phyloP scores from a whole-genome alignment of 2,888 invertebrate genomes.

The Tetragonula carbonaria region DNA sequence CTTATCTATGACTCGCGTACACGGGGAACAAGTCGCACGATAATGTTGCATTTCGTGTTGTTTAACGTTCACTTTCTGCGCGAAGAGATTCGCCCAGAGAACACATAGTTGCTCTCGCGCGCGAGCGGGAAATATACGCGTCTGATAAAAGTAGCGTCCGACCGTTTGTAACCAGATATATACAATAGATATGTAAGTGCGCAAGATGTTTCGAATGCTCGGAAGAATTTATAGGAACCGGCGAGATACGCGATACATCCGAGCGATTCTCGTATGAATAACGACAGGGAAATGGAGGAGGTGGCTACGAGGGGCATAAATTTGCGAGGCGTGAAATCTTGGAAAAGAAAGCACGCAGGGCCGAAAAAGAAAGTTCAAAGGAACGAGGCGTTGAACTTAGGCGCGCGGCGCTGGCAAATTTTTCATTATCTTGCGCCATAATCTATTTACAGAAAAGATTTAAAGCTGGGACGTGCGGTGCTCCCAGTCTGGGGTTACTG shows the following conservation, averaged over 20 bases:
- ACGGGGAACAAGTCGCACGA: slow-evolving; percentile 32
- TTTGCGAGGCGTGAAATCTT: slow-evolving; percentile 4
- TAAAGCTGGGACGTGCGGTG: slow-evolving; percentile 66
- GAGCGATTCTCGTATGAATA: background rate
- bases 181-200: background rate
- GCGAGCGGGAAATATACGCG: background rate
- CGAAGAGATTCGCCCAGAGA: background rate
- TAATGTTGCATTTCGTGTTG: slow-evolving; percentile 47
- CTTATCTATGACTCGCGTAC: slow-evolving; percentile 61
- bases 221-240: background rate
- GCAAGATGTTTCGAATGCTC: background rate
- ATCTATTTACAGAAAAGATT: slow-evolving; percentile 74
- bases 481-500: slow-evolving; percentile 55
- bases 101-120: no score
- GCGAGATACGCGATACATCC: background rate
- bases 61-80: slow-evolving; percentile 22
- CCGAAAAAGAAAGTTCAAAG: slow-evolving; percentile 44
- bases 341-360: background rate
- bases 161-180: background rate
- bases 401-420: slow-evolving; percentile 58
- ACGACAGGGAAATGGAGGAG: background rate
- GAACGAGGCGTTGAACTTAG: slow-evolving; percentile 55
- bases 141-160: background rate
- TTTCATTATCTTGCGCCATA: slow-evolving; percentile 72
- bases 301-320: background rate